Evolutionary conservation across 2,888 invertebrate genomes (phyloP).

Genomic region (Microdon myrmicae): DNA sequence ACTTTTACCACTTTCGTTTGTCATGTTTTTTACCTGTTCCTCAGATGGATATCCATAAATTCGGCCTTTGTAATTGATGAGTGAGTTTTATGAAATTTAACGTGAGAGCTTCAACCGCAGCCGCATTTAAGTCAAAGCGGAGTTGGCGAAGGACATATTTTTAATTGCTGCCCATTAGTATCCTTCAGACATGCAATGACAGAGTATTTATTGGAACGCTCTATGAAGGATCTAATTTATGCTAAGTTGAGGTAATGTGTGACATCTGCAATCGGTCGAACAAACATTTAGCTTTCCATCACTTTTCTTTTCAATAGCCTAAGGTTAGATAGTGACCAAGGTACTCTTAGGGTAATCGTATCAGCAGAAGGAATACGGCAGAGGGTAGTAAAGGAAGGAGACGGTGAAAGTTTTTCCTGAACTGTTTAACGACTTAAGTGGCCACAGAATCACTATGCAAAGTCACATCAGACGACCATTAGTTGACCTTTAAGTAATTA

Average conservation of each 20-base stretch:
- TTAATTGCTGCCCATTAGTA: conserved; percentile 29
- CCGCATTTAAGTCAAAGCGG: conserved; percentile 13
- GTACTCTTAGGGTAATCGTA: conserved; percentile 5
- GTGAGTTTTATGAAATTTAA: conserved; percentile 24
- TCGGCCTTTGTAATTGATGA: conserved; percentile 18
- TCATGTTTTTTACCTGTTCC: not conserved
- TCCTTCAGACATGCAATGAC: conserved; percentile 33
- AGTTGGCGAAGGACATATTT: conserved; percentile 24
- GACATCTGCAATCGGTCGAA: conserved; percentile 28
- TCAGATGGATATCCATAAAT: conserved; percentile 32
- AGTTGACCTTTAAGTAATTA: conserved; percentile 52
- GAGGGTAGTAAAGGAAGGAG: conserved; percentile 3
- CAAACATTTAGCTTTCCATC: conserved; percentile 14
- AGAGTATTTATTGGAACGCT: not conserved
- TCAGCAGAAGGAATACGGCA: conserved; percentile 3
- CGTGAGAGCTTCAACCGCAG: conserved; percentile 13
- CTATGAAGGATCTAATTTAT: conserved; percentile 35
- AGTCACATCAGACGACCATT: conserved; percentile 47
- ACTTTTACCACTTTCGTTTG: conserved; percentile 1
- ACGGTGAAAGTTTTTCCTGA: conserved; percentile 29
- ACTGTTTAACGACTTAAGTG: conserved; percentile 53
- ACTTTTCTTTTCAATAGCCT: conserved; percentile 24
- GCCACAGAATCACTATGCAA: conserved; percentile 51
- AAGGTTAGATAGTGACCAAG: conserved; percentile 25
- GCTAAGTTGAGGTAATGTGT: conserved; percentile 40